Percentiles rank a stretch among this genome's conserved stretches.
phyloP scores from a whole-genome alignment of 2,888 invertebrate species.

The Folsomia candida region DNA sequence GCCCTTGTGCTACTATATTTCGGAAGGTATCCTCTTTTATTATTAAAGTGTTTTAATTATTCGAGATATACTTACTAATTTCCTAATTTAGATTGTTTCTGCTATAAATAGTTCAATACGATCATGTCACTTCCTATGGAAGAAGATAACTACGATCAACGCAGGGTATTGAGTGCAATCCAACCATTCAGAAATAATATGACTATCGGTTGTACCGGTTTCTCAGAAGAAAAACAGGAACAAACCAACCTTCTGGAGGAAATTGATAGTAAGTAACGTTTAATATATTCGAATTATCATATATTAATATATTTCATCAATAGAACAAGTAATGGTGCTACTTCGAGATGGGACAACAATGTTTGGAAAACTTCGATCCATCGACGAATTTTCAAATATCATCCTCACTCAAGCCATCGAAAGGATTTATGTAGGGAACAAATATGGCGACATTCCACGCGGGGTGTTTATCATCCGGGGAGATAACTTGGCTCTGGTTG shows the following conservation, averaged over 20 bases:
- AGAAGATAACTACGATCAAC: too few relatives aligned
- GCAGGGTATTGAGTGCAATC: too few relatives aligned
- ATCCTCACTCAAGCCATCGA: conserved; percentile 93
- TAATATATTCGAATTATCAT: neutral
- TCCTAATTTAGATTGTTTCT: too few relatives aligned
- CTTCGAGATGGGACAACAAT: conserved; percentile 92
- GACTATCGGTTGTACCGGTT: too few relatives aligned
- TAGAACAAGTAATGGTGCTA: conserved; percentile 78
- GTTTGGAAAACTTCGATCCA: conserved; percentile 89
- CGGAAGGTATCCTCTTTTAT: too few relatives aligned
- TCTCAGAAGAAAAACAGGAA: too few relatives aligned
- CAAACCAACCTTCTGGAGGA: neutral
- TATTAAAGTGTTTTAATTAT: too few relatives aligned
- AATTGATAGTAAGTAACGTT: neutral
- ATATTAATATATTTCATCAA: neutral
- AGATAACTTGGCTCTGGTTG: conserved; percentile 94
- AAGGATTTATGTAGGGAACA: conserved; percentile 92
- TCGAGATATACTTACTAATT: too few relatives aligned
- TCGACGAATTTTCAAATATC: conserved; percentile 97
- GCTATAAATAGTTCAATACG: too few relatives aligned
- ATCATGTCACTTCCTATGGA: too few relatives aligned
- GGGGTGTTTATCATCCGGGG: conserved; percentile 96
- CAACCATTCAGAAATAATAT: too few relatives aligned
- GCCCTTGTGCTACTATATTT: too few relatives aligned
- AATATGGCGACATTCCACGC: conserved; percentile 94